Conservation (phyloP, 2,797 vertebrate genomes). For the Acanthurus lineatus region DNA sequence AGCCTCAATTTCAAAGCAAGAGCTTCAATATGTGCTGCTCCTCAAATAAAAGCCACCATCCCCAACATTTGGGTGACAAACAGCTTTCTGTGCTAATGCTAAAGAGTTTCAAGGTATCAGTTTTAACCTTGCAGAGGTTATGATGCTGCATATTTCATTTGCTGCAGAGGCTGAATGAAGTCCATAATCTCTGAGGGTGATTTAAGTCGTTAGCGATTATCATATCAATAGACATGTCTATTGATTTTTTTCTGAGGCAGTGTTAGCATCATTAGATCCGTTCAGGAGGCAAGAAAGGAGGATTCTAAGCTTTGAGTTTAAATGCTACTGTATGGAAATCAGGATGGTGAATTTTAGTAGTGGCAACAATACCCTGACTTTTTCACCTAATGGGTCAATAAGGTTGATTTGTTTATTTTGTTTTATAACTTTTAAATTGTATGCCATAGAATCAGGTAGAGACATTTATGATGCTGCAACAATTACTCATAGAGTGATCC, state of each 20-base stretch:
- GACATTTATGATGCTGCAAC: neutral
- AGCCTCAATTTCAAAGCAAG: conserved; percentile 45
- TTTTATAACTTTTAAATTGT: neutral
- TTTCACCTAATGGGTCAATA: neutral
- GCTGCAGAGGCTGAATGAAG: conserved; percentile 14
- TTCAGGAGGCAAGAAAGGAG: neutral
- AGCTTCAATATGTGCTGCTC: conserved; percentile 33
- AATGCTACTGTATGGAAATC: neutral
- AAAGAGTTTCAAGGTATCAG: neutral
- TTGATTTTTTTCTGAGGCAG: conserved; percentile 23
- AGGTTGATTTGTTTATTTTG: no score
- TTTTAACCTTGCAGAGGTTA: neutral
- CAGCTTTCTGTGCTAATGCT: neutral
- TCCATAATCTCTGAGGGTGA: conserved; percentile 19
- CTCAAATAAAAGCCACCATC: conserved; percentile 41
- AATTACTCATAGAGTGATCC: neutral
- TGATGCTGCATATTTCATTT: neutral
- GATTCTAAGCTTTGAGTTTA: conserved; percentile 5
- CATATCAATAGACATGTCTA: conserved; percentile 20
- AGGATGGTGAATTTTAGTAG: neutral
- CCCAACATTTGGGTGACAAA: conserved; percentile 12
- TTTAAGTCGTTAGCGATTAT: conserved; percentile 25
- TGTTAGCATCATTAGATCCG: conserved; percentile 27
- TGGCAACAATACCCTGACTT: no score
- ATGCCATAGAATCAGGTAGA: neutral